phyloP scores from a whole-genome alignment of 2,797 vertebrate species.

The Sebastes nivosus region DNA sequence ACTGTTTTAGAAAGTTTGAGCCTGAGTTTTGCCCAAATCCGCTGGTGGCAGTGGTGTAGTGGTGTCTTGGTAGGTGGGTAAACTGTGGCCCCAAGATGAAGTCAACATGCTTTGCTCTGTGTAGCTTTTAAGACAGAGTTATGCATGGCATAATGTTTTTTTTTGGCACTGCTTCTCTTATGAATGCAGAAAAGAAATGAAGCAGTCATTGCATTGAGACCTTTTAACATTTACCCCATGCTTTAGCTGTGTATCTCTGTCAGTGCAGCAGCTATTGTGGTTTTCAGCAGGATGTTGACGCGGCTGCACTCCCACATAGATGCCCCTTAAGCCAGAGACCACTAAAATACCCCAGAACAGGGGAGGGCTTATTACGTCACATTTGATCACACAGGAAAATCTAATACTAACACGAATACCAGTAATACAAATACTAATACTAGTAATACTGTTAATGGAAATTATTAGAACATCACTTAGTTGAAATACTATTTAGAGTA shows the following conservation, averaged over 20 bases:
- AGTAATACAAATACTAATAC: too few species aligned
- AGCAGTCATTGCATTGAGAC: too few species aligned
- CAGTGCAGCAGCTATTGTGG: not conserved
- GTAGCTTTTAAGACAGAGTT: not conserved
- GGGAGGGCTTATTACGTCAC: not conserved
- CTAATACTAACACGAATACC: not conserved
- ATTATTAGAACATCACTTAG: too few species aligned
- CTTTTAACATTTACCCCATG: not conserved
- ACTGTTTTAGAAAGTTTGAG: too few species aligned
- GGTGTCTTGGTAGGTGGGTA: too few species aligned
- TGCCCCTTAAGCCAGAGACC: not conserved
- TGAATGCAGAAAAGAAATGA: not conserved
- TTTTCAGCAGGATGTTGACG: not conserved
- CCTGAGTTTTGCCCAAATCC: too few species aligned
- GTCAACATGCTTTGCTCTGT: too few species aligned
- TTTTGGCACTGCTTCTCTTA: not conserved
- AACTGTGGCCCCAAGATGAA: too few species aligned
- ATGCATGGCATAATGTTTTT: not conserved
- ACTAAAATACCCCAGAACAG: too few species aligned
- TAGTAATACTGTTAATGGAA: too few species aligned
- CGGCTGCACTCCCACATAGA: not conserved
- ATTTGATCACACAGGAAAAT: not conserved
- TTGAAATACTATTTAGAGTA: too few species aligned
- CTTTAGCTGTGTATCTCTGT: not conserved
- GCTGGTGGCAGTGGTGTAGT: too few species aligned